phyloP scores from a whole-genome alignment of 53 echinoderm and acorn worm species.

The Hippasteria phrygiana region DNA sequence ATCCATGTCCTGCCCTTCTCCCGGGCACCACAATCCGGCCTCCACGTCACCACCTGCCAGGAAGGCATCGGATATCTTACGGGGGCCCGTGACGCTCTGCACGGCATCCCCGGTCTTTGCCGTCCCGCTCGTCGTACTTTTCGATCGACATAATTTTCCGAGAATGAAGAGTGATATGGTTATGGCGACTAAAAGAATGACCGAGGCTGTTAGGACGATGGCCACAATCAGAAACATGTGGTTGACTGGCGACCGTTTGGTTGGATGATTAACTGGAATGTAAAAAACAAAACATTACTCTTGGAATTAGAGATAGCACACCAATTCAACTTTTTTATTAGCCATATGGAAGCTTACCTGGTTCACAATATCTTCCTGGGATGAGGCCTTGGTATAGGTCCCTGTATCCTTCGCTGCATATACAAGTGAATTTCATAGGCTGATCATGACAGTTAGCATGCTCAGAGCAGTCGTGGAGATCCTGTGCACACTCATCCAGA shows the following conservation, averaged over 20 bases:
- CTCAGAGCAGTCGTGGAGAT: conserved; percentile 40
- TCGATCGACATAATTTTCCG: not conserved
- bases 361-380: conserved; percentile 33
- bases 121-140: not conserved
- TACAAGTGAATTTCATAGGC: conserved; percentile 23
- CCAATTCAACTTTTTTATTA: not conserved
- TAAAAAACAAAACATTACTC: too few species aligned
- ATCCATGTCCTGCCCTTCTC: not conserved
- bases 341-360: not conserved
- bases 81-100: not conserved
- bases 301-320: too few species aligned
- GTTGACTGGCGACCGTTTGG: not conserved
- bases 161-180: conserved; percentile 13
- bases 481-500: conserved; percentile 29
- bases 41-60: conserved; percentile 42
- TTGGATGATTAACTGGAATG: not conserved
- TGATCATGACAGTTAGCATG: conserved; percentile 35
- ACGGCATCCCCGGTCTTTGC: not conserved
- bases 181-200: not conserved
- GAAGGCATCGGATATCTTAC: conserved; percentile 44
- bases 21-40: conserved; percentile 37
- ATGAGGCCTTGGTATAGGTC: conserved; percentile 16
- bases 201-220: conserved; percentile 1
- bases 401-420: conserved; percentile 23
- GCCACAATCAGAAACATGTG: conserved; percentile 16